Percentiles rank a stretch among this genome's conserved stretches.
Evolutionary conservation across 2,888 invertebrate genomes (phyloP).

Genomic region (Smittia aterrima): DNA sequence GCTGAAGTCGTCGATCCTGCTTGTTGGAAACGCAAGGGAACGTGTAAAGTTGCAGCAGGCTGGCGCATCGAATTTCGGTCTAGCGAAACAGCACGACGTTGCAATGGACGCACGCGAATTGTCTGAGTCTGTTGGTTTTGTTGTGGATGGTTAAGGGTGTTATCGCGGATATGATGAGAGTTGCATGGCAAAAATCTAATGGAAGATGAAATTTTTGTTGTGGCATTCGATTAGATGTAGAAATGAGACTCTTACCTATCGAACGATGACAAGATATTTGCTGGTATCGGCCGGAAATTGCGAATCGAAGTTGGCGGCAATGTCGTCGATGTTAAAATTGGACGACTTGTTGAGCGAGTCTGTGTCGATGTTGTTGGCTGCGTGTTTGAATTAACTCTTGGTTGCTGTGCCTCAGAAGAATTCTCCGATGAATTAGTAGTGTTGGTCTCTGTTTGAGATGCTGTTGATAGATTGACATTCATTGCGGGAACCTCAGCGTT

Average conservation of each 20-base stretch:
- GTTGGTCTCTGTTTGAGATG: constrained; percentile 44
- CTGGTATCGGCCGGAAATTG: constrained; percentile 52
- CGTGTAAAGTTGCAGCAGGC: constrained; percentile 42
- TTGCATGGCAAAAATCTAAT: constrained; percentile 65
- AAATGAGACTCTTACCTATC: constrained; percentile 46
- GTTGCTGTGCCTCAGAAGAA: constrained; percentile 44
- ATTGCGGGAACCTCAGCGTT: constrained; percentile 52
- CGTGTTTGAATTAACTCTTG: constrained; percentile 63
- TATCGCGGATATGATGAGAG: constrained; percentile 64
- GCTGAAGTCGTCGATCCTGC: constrained; percentile 23
- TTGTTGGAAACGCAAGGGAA: constrained; percentile 41
- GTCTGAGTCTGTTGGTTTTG: constrained; percentile 37
- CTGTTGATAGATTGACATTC: constrained; percentile 48
- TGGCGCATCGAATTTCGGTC: constrained; percentile 41
- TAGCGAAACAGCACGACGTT: constrained; percentile 21
- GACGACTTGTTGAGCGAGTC: constrained; percentile 66
- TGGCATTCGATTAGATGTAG: constrained; percentile 46
- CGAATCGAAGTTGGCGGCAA: constrained; percentile 55
- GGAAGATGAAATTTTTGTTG: constrained; percentile 5
- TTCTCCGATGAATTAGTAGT: constrained; percentile 35
- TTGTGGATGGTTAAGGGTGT: constrained; percentile 20
- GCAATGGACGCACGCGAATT: constrained; percentile 2
- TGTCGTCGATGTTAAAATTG: constrained; percentile 63
- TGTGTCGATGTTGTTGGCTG: constrained; percentile 70
- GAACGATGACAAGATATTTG: constrained; percentile 52